Base-by-base conservation (phyloP, 2,888 invertebrate species). In the Drosophila incognita region DNA sequence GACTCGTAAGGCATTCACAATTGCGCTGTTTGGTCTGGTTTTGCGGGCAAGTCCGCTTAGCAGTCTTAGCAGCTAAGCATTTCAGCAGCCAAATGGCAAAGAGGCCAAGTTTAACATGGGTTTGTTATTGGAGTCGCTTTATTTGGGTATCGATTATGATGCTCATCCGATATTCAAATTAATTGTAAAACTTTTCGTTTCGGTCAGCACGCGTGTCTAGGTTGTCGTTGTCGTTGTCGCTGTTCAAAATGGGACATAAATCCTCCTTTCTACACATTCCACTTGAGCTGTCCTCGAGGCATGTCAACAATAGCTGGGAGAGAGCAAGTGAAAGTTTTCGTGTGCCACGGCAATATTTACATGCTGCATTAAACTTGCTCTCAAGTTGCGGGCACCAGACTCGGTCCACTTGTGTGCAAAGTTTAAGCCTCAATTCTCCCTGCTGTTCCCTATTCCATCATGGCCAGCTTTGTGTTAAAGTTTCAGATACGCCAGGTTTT, bases 341-440 rank as follows among this genome's bases (percentile, higher is more conserved):
- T 85, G 83, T 70, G 82, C 83, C 88, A 85, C 76, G 88, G 69
- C 90, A 90, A 86, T 90, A 86, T 86, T 86, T 88, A 86, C 85
- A 90, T 88, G 90, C 83, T 83, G 89, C 85, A 86, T 86, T 86
- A 90, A 86, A 88, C 85, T 90, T 89, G 85, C 81, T 72, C 66
- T 56, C 70, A 72, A 81, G 87, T 81, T 84, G 72, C 72, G 75
- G 49, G 31, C 29, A 35, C 59, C 64, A 62, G 58, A n/a, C 62
- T 68, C 54, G 66, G 66, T 54, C 63, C 59, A 79, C 69, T 77
- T 77, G 68, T 48, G 68, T 61, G 53, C 59, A 72, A 87, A 89
- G 79, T 76, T 89, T 59, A 63, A 69, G 77, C 62, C 51, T 57
- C 60, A 33, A 18, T 42, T 58, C 48, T 24, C 52, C 42, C 35